Conservation (phyloP, 2,888 invertebrate species). For the Periphyllus acericola region DNA sequence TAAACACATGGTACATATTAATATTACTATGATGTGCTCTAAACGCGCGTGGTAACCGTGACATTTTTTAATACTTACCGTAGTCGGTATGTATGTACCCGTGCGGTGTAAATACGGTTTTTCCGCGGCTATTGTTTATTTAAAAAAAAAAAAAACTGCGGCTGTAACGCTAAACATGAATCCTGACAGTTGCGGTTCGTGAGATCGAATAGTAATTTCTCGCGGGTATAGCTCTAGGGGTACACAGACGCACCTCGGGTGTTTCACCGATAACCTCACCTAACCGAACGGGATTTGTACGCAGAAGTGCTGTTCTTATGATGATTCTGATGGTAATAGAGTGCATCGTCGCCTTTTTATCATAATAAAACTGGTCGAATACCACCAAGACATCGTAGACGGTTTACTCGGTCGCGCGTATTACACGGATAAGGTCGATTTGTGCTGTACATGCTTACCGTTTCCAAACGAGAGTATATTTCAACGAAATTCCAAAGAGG, state of each 20-base stretch:
- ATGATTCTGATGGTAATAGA: background rate
- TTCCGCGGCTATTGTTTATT: background rate
- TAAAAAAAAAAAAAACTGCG: too few relatives aligned
- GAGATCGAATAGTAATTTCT: background rate
- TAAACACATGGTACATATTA: background rate
- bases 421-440: background rate
- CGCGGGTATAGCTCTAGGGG: background rate
- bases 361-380: too few relatives aligned
- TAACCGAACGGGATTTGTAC: background rate
- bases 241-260: background rate
- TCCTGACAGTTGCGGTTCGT: background rate
- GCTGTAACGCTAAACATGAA: too few relatives aligned
- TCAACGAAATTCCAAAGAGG: conserved; percentile 25
- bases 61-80: background rate
- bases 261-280: background rate
- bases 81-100: background rate
- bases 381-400: too few relatives aligned
- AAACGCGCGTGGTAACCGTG: background rate
- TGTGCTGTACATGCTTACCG: background rate
- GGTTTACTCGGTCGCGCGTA: too few relatives aligned
- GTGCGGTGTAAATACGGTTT: background rate
- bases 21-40: background rate
- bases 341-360: background rate
- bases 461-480: conserved; percentile 7
- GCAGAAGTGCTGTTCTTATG: background rate